phyloP scores from a whole-genome alignment of 2,797 vertebrate genomes.

The Benthosema pterotum region DNA sequence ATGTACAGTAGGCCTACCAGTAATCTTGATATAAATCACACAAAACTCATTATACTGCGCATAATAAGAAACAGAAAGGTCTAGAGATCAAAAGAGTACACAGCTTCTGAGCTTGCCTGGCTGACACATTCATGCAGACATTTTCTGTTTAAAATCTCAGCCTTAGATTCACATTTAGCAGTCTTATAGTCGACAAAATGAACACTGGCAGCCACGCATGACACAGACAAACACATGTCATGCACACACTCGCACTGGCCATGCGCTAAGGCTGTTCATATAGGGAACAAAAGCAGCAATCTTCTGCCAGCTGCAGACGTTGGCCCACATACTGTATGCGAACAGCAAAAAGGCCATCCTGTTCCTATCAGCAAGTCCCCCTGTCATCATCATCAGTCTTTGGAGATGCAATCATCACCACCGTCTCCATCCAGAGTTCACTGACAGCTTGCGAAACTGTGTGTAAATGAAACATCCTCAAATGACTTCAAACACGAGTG shows the following conservation, averaged over 20 bases:
- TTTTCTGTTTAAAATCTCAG: too few relatives aligned
- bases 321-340: neutral
- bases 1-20: too few relatives aligned
- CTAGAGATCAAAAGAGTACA: too few relatives aligned
- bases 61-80: too few relatives aligned
- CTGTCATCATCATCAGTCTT: slow-evolving; percentile 9
- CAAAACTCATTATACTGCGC: too few relatives aligned
- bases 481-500: slow-evolving; percentile 38
- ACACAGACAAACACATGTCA: slow-evolving; percentile 15
- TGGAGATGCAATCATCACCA: slow-evolving; percentile 23
- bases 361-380: neutral
- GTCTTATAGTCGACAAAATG: too few relatives aligned
- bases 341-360: neutral
- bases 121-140: too few relatives aligned
- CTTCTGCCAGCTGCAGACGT: neutral
- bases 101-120: too few relatives aligned
- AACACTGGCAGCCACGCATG: neutral
- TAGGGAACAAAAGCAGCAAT: neutral
- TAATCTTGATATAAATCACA: too few relatives aligned
- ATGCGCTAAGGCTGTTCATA: neutral
- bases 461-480: slow-evolving; percentile 42
- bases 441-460: slow-evolving; percentile 16
- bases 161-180: too few relatives aligned
- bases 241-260: neutral
- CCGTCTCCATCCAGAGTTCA: slow-evolving; percentile 10